Evolutionary conservation across 1,140 invertebrate species (phyloP).

Genomic region (Procambarus virginalis): DNA sequence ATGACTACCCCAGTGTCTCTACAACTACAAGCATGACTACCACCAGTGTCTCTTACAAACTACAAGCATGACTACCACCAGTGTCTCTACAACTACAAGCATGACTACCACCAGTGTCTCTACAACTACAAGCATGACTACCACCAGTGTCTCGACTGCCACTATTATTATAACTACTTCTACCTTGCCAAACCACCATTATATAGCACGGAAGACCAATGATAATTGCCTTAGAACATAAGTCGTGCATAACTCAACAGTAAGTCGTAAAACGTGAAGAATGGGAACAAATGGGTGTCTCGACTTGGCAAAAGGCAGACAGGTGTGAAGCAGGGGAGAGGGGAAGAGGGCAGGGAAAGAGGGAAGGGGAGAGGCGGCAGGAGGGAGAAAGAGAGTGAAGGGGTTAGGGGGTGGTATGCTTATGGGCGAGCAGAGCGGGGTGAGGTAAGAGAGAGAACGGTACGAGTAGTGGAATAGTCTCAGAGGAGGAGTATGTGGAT

Average conservation of each 20-base stretch:
- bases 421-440: neutral
- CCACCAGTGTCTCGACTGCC: neutral
- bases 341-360: constrained; percentile 3
- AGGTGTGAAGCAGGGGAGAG: constrained; percentile 35
- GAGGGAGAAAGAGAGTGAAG: neutral
- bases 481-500: too few species aligned
- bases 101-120: too few species aligned
- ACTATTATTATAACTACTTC: constrained; percentile 32
- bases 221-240: neutral
- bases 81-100: too few species aligned
- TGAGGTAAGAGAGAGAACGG: constrained; percentile 2
- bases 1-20: too few species aligned
- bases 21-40: too few species aligned
- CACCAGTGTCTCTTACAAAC: too few species aligned
- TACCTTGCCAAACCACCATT: neutral
- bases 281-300: constrained; percentile 44
- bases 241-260: constrained; percentile 13
- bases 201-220: constrained; percentile 1
- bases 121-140: too few species aligned
- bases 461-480: too few species aligned
- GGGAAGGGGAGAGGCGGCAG: neutral
- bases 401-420: neutral
- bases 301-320: constrained; percentile 31
- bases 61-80: too few species aligned
- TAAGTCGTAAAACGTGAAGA: constrained; percentile 47